These are phyloP conservation scores for Trinectes maculatus DNA, from an alignment of 2,113 vertebrate genomes.

Conservation along the genomic window DNA sequence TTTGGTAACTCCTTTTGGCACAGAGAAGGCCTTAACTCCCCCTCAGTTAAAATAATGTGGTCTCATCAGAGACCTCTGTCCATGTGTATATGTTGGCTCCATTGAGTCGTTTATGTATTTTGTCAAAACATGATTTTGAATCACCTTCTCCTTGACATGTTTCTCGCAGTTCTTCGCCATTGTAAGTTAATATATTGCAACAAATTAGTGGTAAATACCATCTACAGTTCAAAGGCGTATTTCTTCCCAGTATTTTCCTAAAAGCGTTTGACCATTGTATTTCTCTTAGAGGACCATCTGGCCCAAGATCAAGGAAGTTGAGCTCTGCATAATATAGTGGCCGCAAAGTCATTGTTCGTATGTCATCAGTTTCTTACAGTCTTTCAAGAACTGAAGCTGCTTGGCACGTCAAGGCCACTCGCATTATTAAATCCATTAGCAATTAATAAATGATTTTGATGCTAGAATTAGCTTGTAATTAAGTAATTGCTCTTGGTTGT, in stretches of 20 bases:
- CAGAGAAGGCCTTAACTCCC: conserved; percentile 36
- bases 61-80: conserved; percentile 54
- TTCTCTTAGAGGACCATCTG: conserved; percentile 18
- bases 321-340: conserved; percentile 1
- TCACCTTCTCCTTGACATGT: conserved; percentile 29
- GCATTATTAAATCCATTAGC: conserved; percentile 2
- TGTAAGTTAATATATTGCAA: conserved; percentile 33
- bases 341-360: conserved; percentile 8
- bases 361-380: conserved; percentile 8
- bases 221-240: conserved; percentile 29
- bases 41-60: conserved; percentile 61
- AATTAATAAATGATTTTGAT: conserved; percentile 10
- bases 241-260: conserved; percentile 22
- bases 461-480: conserved; percentile 29
- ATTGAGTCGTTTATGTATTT: conserved; percentile 45
- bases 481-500: too few species aligned
- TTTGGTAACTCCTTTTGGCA: conserved; percentile 60
- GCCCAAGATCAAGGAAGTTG: conserved; percentile 7
- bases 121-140: conserved; percentile 61
- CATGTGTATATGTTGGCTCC: conserved; percentile 62
- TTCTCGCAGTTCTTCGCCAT: conserved; percentile 25
- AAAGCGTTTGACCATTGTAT: conserved; percentile 16
- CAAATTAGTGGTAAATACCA: conserved; percentile 34
- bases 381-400: conserved; percentile 13
- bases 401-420: background rate